Percentiles rank a stretch among this genome's conserved stretches.
Conservation (phyloP, 2,888 invertebrate species). For the Galeruca laticollis region DNA sequence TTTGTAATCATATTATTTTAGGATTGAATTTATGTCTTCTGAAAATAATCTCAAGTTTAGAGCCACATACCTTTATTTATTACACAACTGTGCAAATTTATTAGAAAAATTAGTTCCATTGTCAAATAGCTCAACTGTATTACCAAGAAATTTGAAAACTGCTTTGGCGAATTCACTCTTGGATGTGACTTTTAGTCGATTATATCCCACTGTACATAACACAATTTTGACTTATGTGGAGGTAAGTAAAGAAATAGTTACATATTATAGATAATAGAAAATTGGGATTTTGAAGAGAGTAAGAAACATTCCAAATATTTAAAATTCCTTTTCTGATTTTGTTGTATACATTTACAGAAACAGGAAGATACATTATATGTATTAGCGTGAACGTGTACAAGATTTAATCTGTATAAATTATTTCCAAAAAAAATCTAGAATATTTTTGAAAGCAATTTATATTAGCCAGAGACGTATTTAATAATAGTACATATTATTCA, state of each 20-base stretch:
- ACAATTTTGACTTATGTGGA: slow-evolving; percentile 66
- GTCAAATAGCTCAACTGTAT: slow-evolving; percentile 62
- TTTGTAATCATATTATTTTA: slow-evolving; percentile 48
- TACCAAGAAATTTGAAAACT: slow-evolving; percentile 67
- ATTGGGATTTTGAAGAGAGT: no score
- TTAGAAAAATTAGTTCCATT: slow-evolving; percentile 65
- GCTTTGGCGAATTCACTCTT: slow-evolving; percentile 64
- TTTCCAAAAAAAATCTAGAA: no score
- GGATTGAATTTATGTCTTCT: slow-evolving; percentile 58
- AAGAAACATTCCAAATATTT: no score
- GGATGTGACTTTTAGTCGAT: slow-evolving; percentile 66
- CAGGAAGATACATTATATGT: no score
- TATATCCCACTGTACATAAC: slow-evolving; percentile 66
- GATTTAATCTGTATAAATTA: no score
- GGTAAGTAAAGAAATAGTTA: slow-evolving; percentile 56
- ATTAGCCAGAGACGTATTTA: no score
- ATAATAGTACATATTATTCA: no score
- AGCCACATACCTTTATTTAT: slow-evolving; percentile 67
- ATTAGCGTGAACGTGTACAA: no score
- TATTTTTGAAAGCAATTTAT: no score
- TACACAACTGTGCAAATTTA: slow-evolving; percentile 64
- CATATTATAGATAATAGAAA: no score
- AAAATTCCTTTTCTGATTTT: no score
- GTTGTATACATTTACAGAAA: no score
- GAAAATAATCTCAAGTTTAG: slow-evolving; percentile 59